Evolutionary conservation across 2,797 vertebrate genomes (phyloP), one percentile per base, ranked within the genome.

Genomic region (Xenentodon cancila): DNA sequence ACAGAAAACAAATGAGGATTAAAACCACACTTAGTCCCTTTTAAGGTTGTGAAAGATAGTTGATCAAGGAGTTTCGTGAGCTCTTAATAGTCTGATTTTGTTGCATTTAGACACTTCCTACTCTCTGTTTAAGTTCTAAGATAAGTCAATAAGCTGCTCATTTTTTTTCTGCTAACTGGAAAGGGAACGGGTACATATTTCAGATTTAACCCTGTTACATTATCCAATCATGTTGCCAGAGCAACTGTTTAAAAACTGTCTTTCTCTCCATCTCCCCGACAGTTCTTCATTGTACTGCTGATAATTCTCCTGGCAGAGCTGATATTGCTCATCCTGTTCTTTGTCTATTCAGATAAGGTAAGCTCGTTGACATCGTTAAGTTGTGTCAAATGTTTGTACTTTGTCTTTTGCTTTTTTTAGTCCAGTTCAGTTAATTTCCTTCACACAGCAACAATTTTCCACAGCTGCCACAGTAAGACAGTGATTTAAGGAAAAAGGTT

Each of bases 231-330:
- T 49, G 12, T 12, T 53, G 52, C 21, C 56, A 32, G 50, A 57
- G 64, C 47, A 3, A 50, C 34, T 59, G 64, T 19, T 79, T 70
- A 78, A 59, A 45, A 34, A 18, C 11, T 20, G 47, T 59, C 27
- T 48, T 37, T 21, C 16, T 59, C 25, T 19, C 20, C 53, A 59
- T 67, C 80, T 92, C 74, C 84, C 73, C 92, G 86, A 46, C 92
- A 99, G 98, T 99, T 99, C 93, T 99, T 99, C 94, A 94, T 99
- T 68, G 91, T 98, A 83, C 91, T 99, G 92, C 92, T 99, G 94
- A 88, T 95, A 84, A 98, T 99, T 86, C 95, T 99, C 60, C 94
- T 99, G 84, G 94, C 95, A 65, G 97, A 99, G 91, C 88, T 99
- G 90, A 98, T 99, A 85, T 57, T 99, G 55, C 93, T 99, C 62